phyloP scores from a whole-genome alignment of 2,888 invertebrate genomes.

The Lasioglossum leucozonium region DNA sequence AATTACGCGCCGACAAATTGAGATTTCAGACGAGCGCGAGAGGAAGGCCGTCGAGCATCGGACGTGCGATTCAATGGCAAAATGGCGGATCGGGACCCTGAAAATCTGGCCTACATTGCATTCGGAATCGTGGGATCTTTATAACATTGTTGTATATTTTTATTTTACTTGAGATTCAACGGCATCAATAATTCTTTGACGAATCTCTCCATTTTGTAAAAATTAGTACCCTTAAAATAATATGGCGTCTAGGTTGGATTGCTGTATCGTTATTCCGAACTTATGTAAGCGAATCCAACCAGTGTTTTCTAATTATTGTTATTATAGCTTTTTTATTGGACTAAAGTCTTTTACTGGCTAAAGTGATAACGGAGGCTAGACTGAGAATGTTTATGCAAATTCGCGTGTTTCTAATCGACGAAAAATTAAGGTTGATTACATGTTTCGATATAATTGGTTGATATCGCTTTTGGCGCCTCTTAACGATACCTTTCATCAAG shows the following conservation, averaged over 20 bases:
- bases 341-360: background rate
- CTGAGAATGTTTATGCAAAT: background rate
- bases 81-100: background rate
- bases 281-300: background rate
- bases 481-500: too few species aligned
- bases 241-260: background rate
- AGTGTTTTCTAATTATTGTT: background rate
- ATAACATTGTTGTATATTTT: too few species aligned
- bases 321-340: background rate
- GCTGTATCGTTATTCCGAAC: background rate
- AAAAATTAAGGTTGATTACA: background rate
- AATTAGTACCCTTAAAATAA: background rate
- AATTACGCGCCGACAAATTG: constrained; percentile 29
- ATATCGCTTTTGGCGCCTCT: too few species aligned
- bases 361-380: background rate
- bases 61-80: background rate
- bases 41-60: background rate
- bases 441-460: too few species aligned
- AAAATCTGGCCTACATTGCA: background rate
- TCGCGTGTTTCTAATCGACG: background rate
- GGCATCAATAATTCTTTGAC: too few species aligned
- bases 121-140: too few species aligned
- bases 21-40: constrained; percentile 22
- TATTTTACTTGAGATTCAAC: background rate
- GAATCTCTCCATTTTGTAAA: too few species aligned